phyloP scores from a whole-genome alignment of 2,113 vertebrate genomes.

The Thalassarche chlororhynchos region DNA sequence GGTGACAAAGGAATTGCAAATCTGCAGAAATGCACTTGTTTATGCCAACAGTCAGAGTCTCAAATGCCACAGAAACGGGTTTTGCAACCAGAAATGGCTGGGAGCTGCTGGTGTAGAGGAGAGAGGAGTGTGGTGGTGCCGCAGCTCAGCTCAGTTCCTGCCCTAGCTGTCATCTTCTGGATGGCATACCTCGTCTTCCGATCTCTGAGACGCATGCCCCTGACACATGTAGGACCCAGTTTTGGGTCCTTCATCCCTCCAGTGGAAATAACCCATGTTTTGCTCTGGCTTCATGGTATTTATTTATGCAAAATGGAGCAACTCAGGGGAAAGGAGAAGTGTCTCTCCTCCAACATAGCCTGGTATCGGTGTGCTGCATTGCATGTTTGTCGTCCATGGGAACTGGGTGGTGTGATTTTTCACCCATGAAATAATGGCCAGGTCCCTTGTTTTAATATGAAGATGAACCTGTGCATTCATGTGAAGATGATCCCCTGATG shows the following conservation, averaged over 20 bases:
- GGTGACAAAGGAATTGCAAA: not conserved
- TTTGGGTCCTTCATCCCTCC: not conserved
- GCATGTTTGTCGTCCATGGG: not conserved
- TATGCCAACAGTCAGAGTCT: not conserved
- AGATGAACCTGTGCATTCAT: not conserved
- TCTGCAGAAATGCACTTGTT: not conserved
- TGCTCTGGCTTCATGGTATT: not conserved
- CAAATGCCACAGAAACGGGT: not conserved
- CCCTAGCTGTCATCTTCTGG: not conserved
- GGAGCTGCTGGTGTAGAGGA: not conserved
- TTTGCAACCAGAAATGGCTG: not conserved
- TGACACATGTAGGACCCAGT: not conserved
- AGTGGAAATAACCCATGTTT: not conserved
- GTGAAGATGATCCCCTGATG: not conserved
- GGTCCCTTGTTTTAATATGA: not conserved
- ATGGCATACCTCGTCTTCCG: fast-evolving
- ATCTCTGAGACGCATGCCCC: not conserved
- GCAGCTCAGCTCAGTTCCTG: not conserved
- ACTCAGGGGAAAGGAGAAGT: not conserved
- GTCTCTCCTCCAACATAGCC: not conserved
- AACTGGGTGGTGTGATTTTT: not conserved
- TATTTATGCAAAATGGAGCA: not conserved
- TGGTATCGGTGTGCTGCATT: not conserved
- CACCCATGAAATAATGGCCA: not conserved
- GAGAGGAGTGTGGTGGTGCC: not conserved